Evolutionary conservation across 2,113 vertebrate genomes (phyloP).

Genomic region (Halichoeres trimaculatus): DNA sequence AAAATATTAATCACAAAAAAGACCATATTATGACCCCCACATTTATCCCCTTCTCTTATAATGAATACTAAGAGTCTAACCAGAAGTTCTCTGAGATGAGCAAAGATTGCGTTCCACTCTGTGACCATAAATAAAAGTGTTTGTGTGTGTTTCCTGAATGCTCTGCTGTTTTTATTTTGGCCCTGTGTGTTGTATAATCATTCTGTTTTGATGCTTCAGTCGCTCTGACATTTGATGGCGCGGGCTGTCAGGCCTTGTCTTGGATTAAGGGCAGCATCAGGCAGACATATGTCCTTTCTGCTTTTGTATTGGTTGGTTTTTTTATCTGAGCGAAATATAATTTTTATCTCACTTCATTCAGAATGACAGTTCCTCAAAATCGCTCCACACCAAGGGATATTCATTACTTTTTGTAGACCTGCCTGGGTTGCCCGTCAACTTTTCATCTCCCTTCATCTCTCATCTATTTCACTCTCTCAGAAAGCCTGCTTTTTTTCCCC

Average conservation of each 20-base stretch:
- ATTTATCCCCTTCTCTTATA: neutral
- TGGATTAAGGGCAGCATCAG: slow-evolving; percentile 83
- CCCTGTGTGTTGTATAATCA: slow-evolving; percentile 60
- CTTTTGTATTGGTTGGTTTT: slow-evolving; percentile 77
- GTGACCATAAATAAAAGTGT: neutral
- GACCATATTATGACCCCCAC: neutral
- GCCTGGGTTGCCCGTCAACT: slow-evolving; percentile 83
- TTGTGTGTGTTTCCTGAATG: slow-evolving; percentile 8
- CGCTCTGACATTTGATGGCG: slow-evolving; percentile 75
- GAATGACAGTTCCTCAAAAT: slow-evolving; percentile 85
- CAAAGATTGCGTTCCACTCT: neutral
- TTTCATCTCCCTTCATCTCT: slow-evolving; percentile 85
- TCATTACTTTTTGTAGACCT: slow-evolving; percentile 85
- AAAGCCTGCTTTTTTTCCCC: slow-evolving; percentile 71
- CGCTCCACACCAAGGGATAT: slow-evolving; percentile 83
- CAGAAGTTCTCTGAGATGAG: slow-evolving; percentile 1
- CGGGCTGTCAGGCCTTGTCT: slow-evolving; percentile 78
- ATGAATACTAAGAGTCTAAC: neutral
- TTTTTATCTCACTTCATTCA: slow-evolving; percentile 87
- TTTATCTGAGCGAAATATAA: slow-evolving; percentile 83
- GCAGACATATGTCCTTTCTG: slow-evolving; percentile 83
- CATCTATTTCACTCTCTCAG: slow-evolving; percentile 84
- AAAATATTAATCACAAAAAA: too few relatives aligned
- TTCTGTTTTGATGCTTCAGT: slow-evolving; percentile 75
- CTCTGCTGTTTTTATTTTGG: slow-evolving; percentile 35